phyloP scores from a whole-genome alignment of 30 jellyfish, hydroid and myxozoan genomes.

The Hydra vulgaris region DNA sequence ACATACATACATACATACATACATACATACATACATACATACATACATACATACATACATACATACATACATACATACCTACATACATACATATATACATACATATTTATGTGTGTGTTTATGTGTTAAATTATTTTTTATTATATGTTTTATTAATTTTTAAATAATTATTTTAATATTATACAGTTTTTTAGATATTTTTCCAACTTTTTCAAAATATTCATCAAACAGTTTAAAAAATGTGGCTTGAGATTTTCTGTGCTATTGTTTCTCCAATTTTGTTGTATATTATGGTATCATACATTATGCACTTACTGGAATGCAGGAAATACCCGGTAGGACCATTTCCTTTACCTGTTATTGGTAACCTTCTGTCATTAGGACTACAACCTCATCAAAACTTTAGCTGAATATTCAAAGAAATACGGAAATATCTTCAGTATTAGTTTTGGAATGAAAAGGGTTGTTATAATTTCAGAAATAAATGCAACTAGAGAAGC shows the following conservation, averaged over 20 bases:
- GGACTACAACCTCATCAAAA: conserved; percentile 17
- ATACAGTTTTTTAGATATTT: too few relatives aligned
- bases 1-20: not conserved
- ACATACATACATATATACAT: not conserved
- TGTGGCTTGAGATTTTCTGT: not conserved
- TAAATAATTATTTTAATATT: too few relatives aligned
- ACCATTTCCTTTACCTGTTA: conserved; percentile 64
- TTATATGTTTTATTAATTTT: too few relatives aligned
- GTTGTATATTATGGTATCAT: not conserved
- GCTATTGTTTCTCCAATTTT: not conserved
- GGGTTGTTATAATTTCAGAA: conserved; percentile 54
- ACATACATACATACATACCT: not conserved
- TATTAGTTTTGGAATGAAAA: conserved; percentile 45
- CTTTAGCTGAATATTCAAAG: conserved; percentile 39
- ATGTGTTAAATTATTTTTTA: too few relatives aligned
- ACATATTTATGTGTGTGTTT: too few relatives aligned
- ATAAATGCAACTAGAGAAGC: conserved; percentile 54
- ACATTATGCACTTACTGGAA: conserved; percentile 31
- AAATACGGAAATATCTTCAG: conserved; percentile 69
- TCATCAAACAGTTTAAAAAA: too few relatives aligned
- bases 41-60: not conserved
- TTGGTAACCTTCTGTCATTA: conserved; percentile 61
- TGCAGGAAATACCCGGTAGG: conserved; percentile 64
- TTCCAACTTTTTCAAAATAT: too few relatives aligned
- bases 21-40: not conserved